phyloP scores from a whole-genome alignment of 2,113 vertebrate species.

The Canis aureus region DNA sequence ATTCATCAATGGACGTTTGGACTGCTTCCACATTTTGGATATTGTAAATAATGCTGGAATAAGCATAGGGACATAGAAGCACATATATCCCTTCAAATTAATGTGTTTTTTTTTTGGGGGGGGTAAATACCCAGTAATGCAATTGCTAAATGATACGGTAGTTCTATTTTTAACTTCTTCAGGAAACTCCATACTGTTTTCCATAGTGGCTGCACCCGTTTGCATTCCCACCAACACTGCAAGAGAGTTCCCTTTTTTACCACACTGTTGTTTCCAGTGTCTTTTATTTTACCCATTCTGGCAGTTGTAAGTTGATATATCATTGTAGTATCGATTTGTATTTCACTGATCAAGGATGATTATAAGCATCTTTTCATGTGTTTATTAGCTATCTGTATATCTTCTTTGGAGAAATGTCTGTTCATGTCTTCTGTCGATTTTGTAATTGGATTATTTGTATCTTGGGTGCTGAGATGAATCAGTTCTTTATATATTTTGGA shows the following conservation, averaged over 20 bases:
- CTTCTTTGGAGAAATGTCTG: background rate
- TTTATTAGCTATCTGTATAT: background rate
- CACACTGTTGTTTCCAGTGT: background rate
- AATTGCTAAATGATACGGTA: background rate
- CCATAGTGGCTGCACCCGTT: background rate
- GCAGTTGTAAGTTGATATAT: background rate
- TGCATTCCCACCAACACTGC: background rate
- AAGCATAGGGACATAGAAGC: background rate
- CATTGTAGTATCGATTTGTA: background rate
- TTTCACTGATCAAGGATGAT: background rate
- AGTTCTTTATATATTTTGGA: background rate
- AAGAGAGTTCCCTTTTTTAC: background rate
- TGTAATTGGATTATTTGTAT: background rate
- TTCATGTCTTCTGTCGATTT: background rate
- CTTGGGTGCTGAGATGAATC: background rate
- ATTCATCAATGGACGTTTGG: background rate
- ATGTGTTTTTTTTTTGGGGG: background rate
- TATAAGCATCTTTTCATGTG: background rate
- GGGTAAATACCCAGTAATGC: background rate
- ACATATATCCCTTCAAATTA: background rate
- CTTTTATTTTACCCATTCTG: background rate
- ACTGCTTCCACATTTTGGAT: background rate
- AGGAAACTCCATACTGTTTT: background rate
- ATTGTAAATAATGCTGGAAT: background rate
- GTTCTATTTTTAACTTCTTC: background rate